Percentiles rank a stretch among this genome's conserved stretches.
phyloP scores from a whole-genome alignment of 2,797 vertebrate species.

The Anas acuta region DNA sequence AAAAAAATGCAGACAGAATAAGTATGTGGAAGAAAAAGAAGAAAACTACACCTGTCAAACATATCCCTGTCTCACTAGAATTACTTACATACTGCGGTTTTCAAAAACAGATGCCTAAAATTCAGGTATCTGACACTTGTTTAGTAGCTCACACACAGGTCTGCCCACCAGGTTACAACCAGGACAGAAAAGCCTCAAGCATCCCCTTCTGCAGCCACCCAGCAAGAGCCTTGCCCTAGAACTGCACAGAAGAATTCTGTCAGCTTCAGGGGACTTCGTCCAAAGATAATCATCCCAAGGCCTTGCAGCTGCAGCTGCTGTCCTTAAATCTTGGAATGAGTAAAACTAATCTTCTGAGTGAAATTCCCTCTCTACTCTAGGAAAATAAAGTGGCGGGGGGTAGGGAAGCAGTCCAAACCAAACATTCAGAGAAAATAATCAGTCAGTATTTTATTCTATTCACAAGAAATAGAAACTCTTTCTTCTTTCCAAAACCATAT shows the following conservation, averaged over 20 bases:
- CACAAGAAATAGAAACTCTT: background rate
- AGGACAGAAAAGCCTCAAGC: background rate
- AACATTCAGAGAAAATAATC: background rate
- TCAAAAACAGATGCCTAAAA: background rate
- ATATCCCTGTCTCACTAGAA: background rate
- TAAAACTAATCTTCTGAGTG: background rate
- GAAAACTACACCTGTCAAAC: constrained; percentile 17
- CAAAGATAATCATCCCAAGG: background rate
- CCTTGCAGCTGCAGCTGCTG: background rate
- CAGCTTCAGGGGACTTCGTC: background rate
- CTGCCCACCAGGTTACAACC: background rate
- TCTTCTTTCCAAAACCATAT: background rate
- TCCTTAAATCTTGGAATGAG: background rate
- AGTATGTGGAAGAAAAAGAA: background rate
- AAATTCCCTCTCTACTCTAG: background rate
- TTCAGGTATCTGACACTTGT: background rate
- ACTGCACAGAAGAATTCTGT: background rate
- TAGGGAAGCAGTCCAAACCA: background rate
- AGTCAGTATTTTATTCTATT: background rate
- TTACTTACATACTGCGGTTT: background rate
- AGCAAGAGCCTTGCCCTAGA: background rate
- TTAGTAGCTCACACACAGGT: background rate
- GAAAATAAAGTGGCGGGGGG: background rate
- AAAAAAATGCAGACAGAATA: background rate
- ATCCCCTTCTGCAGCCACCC: background rate